Evolutionary conservation across 2,797 vertebrate genomes (phyloP), one percentile per base, ranked within the genome.

Genomic region (Gallinago nigripennis): DNA sequence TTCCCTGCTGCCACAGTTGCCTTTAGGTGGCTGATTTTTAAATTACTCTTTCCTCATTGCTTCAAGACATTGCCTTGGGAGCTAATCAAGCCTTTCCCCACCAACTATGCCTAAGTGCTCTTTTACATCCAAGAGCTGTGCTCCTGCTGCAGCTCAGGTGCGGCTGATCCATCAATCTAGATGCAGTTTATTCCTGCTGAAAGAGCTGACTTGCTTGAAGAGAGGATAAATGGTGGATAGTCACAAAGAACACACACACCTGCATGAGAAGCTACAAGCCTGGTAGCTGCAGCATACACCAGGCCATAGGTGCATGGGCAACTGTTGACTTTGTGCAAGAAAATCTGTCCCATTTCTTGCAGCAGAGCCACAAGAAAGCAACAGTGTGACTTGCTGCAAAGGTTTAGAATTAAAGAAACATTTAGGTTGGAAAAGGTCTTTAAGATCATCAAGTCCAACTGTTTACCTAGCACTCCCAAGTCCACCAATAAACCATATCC

Each of bases 21-120:
- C 72, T 90, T 65, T 53, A 68, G 82, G 77, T 88, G 69, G 53
- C 60, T 96, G 69, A 48, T 90, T 90, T 95, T 90, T 81, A 94
- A 93, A 90, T 86, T 83, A 65, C 33, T 88, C 76, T 83, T 93
- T 86, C 53, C 25, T 92, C 53, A 24, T 78, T 0, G 0, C 69
- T 92, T 94, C 69, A 81, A 90, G 80, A 60, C 33, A 19, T 53
- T 78, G 17, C 53, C 57, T 53, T 64, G 77, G 90, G 80, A 94
- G 12, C 57, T 65, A 83, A 27, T 56, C n/a, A 45, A 56, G 28
- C 31, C 28, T 50, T 23, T 64, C 23, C n/a, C 69, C 27, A 23
- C 30, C 72, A 60, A 31, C 21, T 35, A 25, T 53, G 17, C 35
- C 43, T 20, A 72, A 92, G 14, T 5, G 12, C 30, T 85, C 54